Evolutionary conservation across 2,888 invertebrate species (phyloP), one percentile per base, ranked within the genome.

Genomic region (Exocentrus adspersus): DNA sequence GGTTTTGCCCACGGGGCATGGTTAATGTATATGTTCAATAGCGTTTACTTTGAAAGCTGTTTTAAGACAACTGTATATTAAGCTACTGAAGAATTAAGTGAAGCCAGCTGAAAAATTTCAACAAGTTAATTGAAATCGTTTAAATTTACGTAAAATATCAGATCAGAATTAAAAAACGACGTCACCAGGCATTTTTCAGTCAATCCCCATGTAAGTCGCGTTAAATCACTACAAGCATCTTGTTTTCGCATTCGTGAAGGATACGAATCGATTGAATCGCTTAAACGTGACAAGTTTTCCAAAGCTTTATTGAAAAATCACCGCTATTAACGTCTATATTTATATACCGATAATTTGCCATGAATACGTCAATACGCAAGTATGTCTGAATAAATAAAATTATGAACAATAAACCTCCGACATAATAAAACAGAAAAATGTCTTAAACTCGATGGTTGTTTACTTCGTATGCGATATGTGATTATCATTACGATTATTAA

Each of bases 401-500:
- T 53, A 53, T 53, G 10, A 53, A 53, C 41, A 53, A 37, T 53
- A 53, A 54, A 54, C 41, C 41, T 53, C 51, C n/a, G 19, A 37
- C 16, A 54, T 28, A 54, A 43, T 28, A n/a, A 24, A 54, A n/a
- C 42, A 12, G 6, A 21, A 28, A 43, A 43, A 43, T 17, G 28
- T 54, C 43, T 54, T 24, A 54, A 45, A 54, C 14, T 28, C 43
- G 28, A 57, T 45, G 46, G 46, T 58, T 58, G 50, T 58, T 58
- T 58, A 58, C 58, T 32, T 58, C 46, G 43, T 54, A 54, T 19
- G n/a, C 51, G 43, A 20, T 42, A 41, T 32, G 37, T 48, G 28
- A 58, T 48, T 24, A 54, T 54, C 37, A 50, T 48, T 58, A 58
- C 37, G 58, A 48, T 58, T 37, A 48, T 48, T 48, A 58, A 58